Base-by-base conservation (phyloP, 2,113 vertebrate species). In the Barnardius zonarius region DNA sequence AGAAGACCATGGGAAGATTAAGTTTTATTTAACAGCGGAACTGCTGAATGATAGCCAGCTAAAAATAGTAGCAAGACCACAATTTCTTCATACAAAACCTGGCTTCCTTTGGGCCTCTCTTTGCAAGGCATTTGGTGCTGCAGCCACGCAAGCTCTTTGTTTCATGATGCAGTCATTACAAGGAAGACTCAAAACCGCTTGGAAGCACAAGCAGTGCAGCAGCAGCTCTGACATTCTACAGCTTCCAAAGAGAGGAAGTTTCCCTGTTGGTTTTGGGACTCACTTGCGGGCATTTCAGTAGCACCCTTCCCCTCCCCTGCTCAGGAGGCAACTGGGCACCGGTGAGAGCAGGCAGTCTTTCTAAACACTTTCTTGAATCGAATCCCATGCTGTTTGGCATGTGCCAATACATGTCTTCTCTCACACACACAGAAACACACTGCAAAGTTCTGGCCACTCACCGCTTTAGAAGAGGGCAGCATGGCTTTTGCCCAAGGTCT, bases 211-310 rank as follows among this genome's bases (percentile, higher is more conserved):
- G 64, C 28, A 67, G 22, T 3, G 10, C 5, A n/a, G 61, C 37
- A 93, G 79, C 68, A 92, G 35, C 59, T 86, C 28, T 8, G 41
- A 52, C 8, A 88, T 28, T 46, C 13, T 63, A 35, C 0, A 0
- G 17, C n/a, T 79, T 77, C 37, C 59, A 52, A 13, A 28, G 6
- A 92, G 17, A 63, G 39, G 8, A 83, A 69, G 67, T 9, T 77
- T 77, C 41, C 33, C 39, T 73, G 76, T 48, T 22, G 33, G 24
- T 80, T 74, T 66, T 66, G 39, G 54, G 79, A 79, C 43, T n/a
- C 0, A 0, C 10, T 18, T 28, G 13, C 1, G 0, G 1, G 37
- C 28, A n/a, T 84, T 93, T 75, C 0, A 0, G 2, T 25, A 66
- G 51, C 43, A 44, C 7, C 5, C 31, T 83, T 17, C 41, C 35